phyloP scores from a whole-genome alignment of 2,888 invertebrate species.

The Xestia rhomboidea region DNA sequence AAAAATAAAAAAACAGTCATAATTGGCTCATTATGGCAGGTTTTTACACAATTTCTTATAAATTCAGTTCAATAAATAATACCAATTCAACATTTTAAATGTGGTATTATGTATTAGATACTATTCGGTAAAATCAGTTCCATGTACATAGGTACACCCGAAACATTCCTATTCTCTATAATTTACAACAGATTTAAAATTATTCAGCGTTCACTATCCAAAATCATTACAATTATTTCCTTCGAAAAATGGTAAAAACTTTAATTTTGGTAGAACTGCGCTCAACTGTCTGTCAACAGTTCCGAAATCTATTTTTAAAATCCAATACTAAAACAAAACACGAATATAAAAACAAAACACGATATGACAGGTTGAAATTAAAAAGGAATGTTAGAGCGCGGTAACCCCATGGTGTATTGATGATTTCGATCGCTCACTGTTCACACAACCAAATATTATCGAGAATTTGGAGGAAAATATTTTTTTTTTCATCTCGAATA shows the following conservation, averaged over 20 bases:
- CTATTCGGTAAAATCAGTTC: too few relatives aligned
- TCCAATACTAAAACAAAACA: not conserved
- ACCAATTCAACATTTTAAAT: too few relatives aligned
- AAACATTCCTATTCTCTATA: not conserved
- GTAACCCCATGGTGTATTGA: constrained; percentile 71
- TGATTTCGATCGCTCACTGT: constrained; percentile 66
- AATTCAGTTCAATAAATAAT: too few relatives aligned
- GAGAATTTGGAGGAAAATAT: not conserved
- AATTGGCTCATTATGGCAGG: too few relatives aligned
- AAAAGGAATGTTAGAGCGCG: constrained; percentile 56
- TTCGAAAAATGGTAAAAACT: not conserved
- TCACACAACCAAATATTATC: constrained; percentile 45
- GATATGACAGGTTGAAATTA: constrained; percentile 13
- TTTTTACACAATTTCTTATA: too few relatives aligned
- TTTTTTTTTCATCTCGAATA: not conserved
- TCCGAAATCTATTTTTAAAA: not conserved
- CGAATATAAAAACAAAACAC: constrained; percentile 8
- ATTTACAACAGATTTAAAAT: not conserved
- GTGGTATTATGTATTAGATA: too few relatives aligned
- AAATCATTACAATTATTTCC: not conserved
- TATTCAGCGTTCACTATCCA: not conserved
- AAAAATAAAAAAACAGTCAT: too few relatives aligned
- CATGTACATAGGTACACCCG: not conserved
- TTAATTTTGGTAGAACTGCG: not conserved
- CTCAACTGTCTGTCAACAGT: not conserved